Evolutionary conservation across 2,888 invertebrate species (phyloP).

Genomic region (Harpagoxenus sublaevis): DNA sequence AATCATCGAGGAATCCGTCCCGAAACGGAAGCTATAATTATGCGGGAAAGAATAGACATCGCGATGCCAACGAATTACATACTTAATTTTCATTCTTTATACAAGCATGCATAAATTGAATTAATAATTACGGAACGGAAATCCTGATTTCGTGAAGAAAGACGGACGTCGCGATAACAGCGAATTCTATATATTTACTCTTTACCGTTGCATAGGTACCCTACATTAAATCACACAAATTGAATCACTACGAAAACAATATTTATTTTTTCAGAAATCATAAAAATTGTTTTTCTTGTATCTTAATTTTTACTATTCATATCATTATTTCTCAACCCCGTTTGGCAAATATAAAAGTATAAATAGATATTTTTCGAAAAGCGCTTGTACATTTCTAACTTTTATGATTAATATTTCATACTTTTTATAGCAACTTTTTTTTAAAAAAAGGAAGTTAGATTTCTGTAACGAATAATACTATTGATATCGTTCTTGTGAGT

Average conservation of each 20-base stretch:
- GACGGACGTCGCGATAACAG: not conserved
- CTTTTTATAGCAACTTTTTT: not conserved
- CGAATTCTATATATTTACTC: conserved; percentile 7
- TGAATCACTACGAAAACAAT: not conserved
- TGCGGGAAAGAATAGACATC: not conserved
- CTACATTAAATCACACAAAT: not conserved
- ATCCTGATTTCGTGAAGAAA: not conserved
- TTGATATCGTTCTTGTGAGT: not conserved
- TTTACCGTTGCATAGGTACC: not conserved
- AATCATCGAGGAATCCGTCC: not conserved
- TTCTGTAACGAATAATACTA: not conserved
- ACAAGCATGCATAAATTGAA: not conserved
- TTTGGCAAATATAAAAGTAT: not conserved
- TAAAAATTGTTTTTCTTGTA: not conserved
- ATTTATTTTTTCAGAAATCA: not conserved
- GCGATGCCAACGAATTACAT: not conserved
- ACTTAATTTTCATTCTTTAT: not conserved
- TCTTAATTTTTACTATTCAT: not conserved
- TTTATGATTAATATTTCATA: not conserved
- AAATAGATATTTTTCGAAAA: not conserved
- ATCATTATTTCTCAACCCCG: not conserved
- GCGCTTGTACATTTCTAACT: not conserved
- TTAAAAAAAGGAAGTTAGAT: not conserved
- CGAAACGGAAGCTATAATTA: conserved; percentile 22
- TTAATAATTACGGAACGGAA: not conserved